Conservation (phyloP, 2,113 vertebrate genomes). For the Archilochus colubris region DNA sequence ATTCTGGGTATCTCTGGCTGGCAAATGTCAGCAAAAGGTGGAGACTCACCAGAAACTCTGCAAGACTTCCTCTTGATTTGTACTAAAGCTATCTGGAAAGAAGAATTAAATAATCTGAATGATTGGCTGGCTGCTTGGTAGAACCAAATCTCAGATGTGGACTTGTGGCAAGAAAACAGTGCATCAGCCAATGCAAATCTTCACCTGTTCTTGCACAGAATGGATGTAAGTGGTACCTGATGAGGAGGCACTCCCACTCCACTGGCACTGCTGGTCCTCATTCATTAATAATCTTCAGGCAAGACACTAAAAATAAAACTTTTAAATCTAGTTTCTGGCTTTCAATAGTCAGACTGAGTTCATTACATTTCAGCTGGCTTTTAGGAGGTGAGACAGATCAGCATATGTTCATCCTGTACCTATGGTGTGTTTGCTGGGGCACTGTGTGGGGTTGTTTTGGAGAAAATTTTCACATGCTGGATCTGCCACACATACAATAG, state of each 20-base stretch:
- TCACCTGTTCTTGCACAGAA: neutral
- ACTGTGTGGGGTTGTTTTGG: neutral
- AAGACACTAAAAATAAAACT: neutral
- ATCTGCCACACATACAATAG: neutral
- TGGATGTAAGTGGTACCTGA: neutral
- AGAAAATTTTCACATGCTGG: neutral
- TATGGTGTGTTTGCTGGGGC: neutral
- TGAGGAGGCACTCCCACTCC: neutral
- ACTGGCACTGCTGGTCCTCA: neutral
- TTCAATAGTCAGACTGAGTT: neutral
- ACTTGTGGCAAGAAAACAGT: neutral
- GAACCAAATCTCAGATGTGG: neutral
- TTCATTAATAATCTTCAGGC: neutral
- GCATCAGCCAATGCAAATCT: neutral
- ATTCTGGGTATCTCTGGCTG: neutral
- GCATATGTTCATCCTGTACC: neutral
- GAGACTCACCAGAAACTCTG: conserved; percentile 47
- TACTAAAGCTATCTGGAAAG: neutral
- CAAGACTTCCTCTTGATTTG: conserved; percentile 52
- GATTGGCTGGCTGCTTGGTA: neutral
- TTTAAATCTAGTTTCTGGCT: neutral
- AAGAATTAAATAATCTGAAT: neutral
- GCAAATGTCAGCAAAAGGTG: conserved; percentile 7
- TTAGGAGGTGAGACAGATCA: neutral
- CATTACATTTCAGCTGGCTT: neutral